Conservation (phyloP, 2,888 invertebrate species). For the Flexamia atlantica region DNA sequence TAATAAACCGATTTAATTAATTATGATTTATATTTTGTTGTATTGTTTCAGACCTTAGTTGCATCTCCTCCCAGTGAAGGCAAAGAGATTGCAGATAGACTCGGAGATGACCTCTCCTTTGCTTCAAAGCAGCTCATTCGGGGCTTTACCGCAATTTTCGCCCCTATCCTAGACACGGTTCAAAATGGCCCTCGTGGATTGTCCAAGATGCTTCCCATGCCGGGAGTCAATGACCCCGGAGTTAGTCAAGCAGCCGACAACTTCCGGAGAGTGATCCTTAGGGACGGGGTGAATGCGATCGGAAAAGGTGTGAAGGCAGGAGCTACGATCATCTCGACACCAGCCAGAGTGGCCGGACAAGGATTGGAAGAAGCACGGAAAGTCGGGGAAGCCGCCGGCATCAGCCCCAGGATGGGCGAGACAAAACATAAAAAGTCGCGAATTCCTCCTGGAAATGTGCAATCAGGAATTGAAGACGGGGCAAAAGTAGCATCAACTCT, state of each 20-base stretch:
- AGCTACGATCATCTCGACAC: slow-evolving; percentile 32
- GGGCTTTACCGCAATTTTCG: slow-evolving; percentile 42
- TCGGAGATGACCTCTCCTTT: slow-evolving; percentile 44
- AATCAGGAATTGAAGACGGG: slow-evolving; percentile 16
- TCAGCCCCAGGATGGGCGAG: neutral
- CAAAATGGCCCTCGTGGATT: neutral
- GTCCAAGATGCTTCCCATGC: neutral
- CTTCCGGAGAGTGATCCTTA: slow-evolving; percentile 12
- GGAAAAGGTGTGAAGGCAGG: slow-evolving; percentile 43
- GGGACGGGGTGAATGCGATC: slow-evolving; percentile 35
- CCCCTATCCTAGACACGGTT: slow-evolving; percentile 16
- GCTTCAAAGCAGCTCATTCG: slow-evolving; percentile 41
- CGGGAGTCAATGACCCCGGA: neutral
- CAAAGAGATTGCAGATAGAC: slow-evolving; percentile 37
- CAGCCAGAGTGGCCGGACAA: slow-evolving; percentile 34
- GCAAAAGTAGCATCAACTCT: slow-evolving; percentile 47
- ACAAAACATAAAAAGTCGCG: neutral
- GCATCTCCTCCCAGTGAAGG: slow-evolving; percentile 30
- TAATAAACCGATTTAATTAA: too few species aligned
- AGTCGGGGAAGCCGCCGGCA: slow-evolving; percentile 24
- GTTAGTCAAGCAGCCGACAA: neutral
- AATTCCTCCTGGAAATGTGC: neutral
- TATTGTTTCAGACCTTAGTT: neutral
- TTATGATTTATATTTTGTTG: neutral
- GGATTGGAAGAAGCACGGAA: slow-evolving; percentile 24